A percentile compares a stretch with the other conserved stretches of the same genome.
phyloP scores from a whole-genome alignment of 2,113 vertebrate species.

The Phrynosoma platyrhinos region DNA sequence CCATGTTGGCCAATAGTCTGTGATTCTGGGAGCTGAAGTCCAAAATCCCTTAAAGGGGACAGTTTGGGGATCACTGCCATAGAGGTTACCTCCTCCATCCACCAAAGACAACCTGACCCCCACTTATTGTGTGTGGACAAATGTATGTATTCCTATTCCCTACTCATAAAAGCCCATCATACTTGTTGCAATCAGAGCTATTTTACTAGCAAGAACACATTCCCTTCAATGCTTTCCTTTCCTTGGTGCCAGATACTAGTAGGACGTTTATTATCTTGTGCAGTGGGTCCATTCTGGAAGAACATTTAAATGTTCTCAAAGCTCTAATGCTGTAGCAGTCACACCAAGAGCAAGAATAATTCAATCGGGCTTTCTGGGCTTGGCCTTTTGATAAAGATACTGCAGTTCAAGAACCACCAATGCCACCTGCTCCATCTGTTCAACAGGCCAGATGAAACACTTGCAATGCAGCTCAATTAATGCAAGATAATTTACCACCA shows the following conservation, averaged over 20 bases:
- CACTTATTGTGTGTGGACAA: too few relatives aligned
- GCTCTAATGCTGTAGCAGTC: background rate
- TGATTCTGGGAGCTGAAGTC: too few relatives aligned
- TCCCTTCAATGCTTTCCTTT: too few relatives aligned
- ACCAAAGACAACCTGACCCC: too few relatives aligned
- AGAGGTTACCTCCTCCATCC: too few relatives aligned
- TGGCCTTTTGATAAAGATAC: background rate
- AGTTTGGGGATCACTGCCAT: too few relatives aligned
- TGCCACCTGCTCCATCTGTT: background rate
- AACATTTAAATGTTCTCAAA: background rate
- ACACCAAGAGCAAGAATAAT: background rate
- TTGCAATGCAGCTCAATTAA: background rate
- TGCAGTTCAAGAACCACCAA: conserved; percentile 24
- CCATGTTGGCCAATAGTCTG: too few relatives aligned
- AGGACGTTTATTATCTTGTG: background rate
- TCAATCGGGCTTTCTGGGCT: background rate
- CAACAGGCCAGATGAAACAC: background rate
- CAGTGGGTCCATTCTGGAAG: background rate
- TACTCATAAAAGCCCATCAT: background rate
- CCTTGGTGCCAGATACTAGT: background rate
- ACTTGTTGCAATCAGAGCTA: background rate
- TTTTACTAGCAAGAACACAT: background rate
- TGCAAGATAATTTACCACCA: background rate
- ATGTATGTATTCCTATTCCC: too few relatives aligned
- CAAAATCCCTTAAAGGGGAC: too few relatives aligned